A percentile compares a stretch with the other conserved stretches of the same genome.
phyloP scores from a whole-genome alignment of 2,797 vertebrate genomes.

The Phalloptychus januarius region DNA sequence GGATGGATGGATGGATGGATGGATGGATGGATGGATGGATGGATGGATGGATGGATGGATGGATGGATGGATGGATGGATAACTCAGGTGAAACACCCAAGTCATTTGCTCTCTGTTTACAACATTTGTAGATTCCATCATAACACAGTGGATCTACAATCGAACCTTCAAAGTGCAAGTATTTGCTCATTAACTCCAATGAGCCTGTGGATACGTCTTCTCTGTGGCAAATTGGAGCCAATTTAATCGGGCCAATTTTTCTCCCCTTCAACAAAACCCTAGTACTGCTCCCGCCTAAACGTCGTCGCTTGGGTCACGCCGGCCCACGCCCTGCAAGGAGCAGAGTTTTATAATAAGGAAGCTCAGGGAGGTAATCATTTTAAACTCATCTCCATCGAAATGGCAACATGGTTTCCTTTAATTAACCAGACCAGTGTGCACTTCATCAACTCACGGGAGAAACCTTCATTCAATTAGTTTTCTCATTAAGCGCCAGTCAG shows the following conservation, averaged over 20 bases:
- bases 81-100: too few relatives aligned
- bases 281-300: neutral
- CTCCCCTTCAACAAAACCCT: neutral
- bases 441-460: constrained; percentile 59
- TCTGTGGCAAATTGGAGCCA: neutral
- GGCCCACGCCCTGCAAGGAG: constrained; percentile 10
- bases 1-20: too few relatives aligned
- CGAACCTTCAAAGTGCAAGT: neutral
- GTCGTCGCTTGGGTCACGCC: neutral
- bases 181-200: neutral
- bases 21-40: too few relatives aligned
- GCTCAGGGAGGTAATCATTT: constrained; percentile 54
- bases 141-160: neutral
- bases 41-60: too few relatives aligned
- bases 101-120: too few relatives aligned
- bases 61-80: too few relatives aligned
- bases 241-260: neutral
- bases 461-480: constrained; percentile 58
- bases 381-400: constrained; percentile 67
- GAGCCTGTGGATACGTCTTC: neutral
- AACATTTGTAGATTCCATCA: too few relatives aligned
- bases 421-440: constrained; percentile 66
- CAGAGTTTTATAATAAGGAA: constrained; percentile 22
- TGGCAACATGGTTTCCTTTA: constrained; percentile 71
- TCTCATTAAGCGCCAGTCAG: constrained; percentile 73